phyloP scores from a whole-genome alignment of 1,140 invertebrate genomes.

The Pachypsylla venusta region DNA sequence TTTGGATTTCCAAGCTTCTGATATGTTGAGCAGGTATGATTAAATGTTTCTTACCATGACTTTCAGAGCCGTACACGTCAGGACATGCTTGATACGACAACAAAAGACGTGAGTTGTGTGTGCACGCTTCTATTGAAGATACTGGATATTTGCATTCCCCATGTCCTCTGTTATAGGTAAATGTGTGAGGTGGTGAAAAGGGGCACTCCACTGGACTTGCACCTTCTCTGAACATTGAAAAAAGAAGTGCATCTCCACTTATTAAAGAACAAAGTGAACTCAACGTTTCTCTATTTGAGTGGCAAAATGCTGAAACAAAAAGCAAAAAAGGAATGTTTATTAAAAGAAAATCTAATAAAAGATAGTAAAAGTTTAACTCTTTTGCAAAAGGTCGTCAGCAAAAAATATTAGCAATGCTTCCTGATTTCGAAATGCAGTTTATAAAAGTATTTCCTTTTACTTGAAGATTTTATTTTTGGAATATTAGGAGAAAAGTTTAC shows the following conservation, averaged over 20 bases:
- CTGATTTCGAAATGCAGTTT: too few species aligned
- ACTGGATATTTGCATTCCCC: constrained; percentile 57
- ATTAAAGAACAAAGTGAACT: constrained; percentile 46
- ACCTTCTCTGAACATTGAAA: constrained; percentile 55
- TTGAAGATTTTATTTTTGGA: too few species aligned
- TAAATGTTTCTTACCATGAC: constrained; percentile 57
- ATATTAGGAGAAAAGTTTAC: too few species aligned
- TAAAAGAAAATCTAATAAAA: neutral
- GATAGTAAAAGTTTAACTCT: too few species aligned
- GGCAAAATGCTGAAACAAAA: constrained; percentile 40
- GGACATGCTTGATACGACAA: constrained; percentile 50
- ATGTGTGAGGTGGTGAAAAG: constrained; percentile 58
- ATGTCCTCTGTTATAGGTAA: constrained; percentile 59
- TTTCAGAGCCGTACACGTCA: constrained; percentile 46
- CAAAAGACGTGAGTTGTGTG: constrained; percentile 41
- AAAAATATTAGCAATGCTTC: too few species aligned
- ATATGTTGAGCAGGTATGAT: too few species aligned
- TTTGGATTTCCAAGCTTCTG: too few species aligned
- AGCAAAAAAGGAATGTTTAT: neutral
- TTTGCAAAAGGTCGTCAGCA: too few species aligned
- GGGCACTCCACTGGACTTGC: constrained; percentile 50
- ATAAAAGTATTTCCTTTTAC: too few species aligned
- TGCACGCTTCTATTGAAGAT: constrained; percentile 45
- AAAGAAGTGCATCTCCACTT: constrained; percentile 50
- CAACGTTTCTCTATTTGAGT: constrained; percentile 33